Conservation (phyloP, 53 echinoderm and acorn worm species). For the Henricia sp. region DNA sequence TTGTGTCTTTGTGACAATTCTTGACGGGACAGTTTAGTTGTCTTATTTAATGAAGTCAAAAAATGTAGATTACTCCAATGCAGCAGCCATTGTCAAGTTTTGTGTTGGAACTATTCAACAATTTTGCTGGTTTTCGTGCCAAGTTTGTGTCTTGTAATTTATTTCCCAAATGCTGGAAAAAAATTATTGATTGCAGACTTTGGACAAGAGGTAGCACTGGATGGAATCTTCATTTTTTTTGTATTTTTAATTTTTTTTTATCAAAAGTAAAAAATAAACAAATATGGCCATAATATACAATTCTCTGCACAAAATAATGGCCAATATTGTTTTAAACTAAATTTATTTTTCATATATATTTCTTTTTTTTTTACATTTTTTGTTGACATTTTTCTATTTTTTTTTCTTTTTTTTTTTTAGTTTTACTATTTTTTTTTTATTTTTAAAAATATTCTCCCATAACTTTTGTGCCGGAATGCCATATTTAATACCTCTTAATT, state of each 20-base stretch:
- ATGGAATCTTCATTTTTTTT: slow-evolving; percentile 63
- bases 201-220: slow-evolving; percentile 73
- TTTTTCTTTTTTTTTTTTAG: not conserved
- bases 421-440: slow-evolving; percentile 43
- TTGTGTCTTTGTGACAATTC: slow-evolving; percentile 22
- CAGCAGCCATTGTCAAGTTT: slow-evolving; percentile 25
- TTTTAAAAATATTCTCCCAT: slow-evolving; percentile 42
- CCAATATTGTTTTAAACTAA: slow-evolving; percentile 66
- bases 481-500: slow-evolving; percentile 50
- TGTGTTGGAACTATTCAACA: slow-evolving; percentile 27
- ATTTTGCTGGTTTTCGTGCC: slow-evolving; percentile 29
- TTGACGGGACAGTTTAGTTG: not conserved
- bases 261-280: slow-evolving; percentile 76
- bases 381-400: slow-evolving; percentile 53
- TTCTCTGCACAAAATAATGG: slow-evolving; percentile 80
- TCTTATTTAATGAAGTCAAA: slow-evolving; percentile 1
- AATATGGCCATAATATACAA: slow-evolving; percentile 81
- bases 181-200: slow-evolving; percentile 34
- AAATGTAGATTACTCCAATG: slow-evolving; percentile 64
- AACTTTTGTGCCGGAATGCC: slow-evolving; percentile 64
- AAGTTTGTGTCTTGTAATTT: slow-evolving; percentile 24
- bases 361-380: slow-evolving; percentile 43
- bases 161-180: slow-evolving; percentile 9
- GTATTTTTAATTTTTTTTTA: slow-evolving; percentile 58
- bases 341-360: slow-evolving; percentile 63